A percentile compares a stretch with the other conserved stretches of the same genome.
Conservation (phyloP, 2,797 vertebrate genomes). For the Agapornis canus region DNA sequence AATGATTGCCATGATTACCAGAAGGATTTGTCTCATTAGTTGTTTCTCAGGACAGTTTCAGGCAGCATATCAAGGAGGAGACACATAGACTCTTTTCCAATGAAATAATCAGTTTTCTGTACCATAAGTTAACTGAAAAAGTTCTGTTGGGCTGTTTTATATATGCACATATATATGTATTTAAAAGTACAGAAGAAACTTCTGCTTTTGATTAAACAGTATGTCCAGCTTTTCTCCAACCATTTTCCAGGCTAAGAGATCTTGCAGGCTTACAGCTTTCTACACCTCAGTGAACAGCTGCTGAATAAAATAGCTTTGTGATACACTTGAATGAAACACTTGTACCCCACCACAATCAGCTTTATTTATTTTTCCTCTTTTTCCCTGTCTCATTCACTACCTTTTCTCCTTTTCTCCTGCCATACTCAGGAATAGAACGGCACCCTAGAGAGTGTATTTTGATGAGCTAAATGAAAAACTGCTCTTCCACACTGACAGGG, state of each 20-base stretch:
- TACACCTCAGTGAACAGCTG: conserved; percentile 64
- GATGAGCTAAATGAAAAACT: conserved; percentile 23
- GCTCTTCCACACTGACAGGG: neutral
- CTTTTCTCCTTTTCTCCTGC: conserved; percentile 17
- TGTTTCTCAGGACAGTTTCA: conserved; percentile 44
- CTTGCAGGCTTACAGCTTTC: conserved; percentile 39
- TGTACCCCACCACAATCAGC: neutral
- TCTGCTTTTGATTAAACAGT: conserved; percentile 50
- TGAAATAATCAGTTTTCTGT: conserved; percentile 27
- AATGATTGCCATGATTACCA: neutral
- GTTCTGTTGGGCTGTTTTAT: conserved; percentile 37
- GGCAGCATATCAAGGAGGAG: neutral
- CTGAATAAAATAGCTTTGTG: conserved; percentile 46
- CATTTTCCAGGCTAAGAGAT: conserved; percentile 9
- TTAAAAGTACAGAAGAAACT: conserved; percentile 38
- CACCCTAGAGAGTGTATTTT: neutral
- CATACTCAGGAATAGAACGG: conserved; percentile 23
- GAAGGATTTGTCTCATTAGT: neutral
- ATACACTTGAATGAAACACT: conserved; percentile 3
- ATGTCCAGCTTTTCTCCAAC: conserved; percentile 21
- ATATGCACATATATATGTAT: conserved; percentile 29
- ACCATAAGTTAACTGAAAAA: conserved; percentile 23
- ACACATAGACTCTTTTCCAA: conserved; percentile 11
- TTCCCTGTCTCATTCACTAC: conserved; percentile 2
- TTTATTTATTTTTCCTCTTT: conserved; percentile 32